phyloP scores from a whole-genome alignment of 2,888 invertebrate genomes.

The Homarus gammarus region DNA sequence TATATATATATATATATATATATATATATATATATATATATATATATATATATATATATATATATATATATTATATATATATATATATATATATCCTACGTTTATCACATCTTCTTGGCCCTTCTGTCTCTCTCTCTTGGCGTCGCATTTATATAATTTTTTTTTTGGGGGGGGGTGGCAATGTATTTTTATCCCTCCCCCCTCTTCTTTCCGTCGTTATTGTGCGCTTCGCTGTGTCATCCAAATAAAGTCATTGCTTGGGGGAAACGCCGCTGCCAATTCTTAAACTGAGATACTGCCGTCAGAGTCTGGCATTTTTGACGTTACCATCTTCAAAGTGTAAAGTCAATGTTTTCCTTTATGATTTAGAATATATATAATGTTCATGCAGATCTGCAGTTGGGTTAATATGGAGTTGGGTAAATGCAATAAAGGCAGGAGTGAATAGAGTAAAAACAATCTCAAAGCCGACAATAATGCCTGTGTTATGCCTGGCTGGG shows the following conservation, averaged over 20 bases:
- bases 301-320: not conserved
- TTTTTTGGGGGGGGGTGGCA: too few species aligned
- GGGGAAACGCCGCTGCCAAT: not conserved
- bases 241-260: conserved; percentile 9
- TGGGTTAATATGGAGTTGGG: not conserved
- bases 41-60: too few species aligned
- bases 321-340: not conserved
- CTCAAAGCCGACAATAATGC: conserved; percentile 30
- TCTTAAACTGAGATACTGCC: not conserved
- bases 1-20: conserved; percentile 20
- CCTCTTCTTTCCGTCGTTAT: conserved; percentile 1
- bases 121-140: not conserved
- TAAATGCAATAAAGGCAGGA: conserved; percentile 27
- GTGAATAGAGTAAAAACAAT: conserved; percentile 31
- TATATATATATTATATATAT: too few species aligned
- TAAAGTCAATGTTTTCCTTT: conserved; percentile 4
- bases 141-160: not conserved
- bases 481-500: conserved; percentile 34
- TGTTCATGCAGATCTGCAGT: not conserved
- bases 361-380: not conserved
- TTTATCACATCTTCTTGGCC: too few species aligned
- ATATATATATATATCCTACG: too few species aligned
- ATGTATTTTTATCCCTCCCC: too few species aligned
- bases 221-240: not conserved
- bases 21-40: too few species aligned